Conservation (phyloP, 2,888 invertebrate genomes). For the Tachina fera region DNA sequence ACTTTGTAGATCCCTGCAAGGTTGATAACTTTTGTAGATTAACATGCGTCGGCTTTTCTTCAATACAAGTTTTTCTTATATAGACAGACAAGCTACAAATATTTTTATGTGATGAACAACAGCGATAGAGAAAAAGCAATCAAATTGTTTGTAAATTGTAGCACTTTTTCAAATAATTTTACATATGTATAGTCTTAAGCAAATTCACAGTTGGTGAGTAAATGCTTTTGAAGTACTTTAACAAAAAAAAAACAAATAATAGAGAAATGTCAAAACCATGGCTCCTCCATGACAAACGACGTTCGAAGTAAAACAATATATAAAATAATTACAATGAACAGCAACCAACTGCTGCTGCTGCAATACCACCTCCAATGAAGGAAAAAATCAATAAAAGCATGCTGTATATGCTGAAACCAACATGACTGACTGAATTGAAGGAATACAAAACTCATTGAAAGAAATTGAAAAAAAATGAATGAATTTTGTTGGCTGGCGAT, state of each 20-base stretch:
- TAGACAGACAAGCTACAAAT: background rate
- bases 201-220: slow-evolving; percentile 11
- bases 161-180: slow-evolving; percentile 55
- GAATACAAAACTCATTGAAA: slow-evolving; percentile 20
- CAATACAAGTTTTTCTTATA: slow-evolving; percentile 6
- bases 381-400: slow-evolving; percentile 66
- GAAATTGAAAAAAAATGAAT: slow-evolving; percentile 52
- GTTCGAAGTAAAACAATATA: slow-evolving; percentile 18
- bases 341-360: background rate
- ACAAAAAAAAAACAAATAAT: slow-evolving; percentile 28
- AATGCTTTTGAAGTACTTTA: slow-evolving; percentile 49
- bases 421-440: slow-evolving; percentile 43
- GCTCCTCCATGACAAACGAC: slow-evolving; percentile 63
- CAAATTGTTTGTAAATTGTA: slow-evolving; percentile 66
- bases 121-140: background rate
- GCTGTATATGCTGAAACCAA: slow-evolving; percentile 33
- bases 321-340: slow-evolving; percentile 6
- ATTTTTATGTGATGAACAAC: slow-evolving; percentile 19
- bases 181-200: background rate
- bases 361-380: slow-evolving; percentile 16
- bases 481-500: slow-evolving; percentile 49
- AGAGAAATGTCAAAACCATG: slow-evolving; percentile 66
- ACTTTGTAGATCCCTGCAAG: slow-evolving; percentile 58
- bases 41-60: slow-evolving; percentile 50
- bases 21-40: slow-evolving; percentile 57